These are phyloP conservation scores for Gallinago undulata DNA, from an alignment of 2,113 vertebrate genomes.

Conservation along the genomic window DNA sequence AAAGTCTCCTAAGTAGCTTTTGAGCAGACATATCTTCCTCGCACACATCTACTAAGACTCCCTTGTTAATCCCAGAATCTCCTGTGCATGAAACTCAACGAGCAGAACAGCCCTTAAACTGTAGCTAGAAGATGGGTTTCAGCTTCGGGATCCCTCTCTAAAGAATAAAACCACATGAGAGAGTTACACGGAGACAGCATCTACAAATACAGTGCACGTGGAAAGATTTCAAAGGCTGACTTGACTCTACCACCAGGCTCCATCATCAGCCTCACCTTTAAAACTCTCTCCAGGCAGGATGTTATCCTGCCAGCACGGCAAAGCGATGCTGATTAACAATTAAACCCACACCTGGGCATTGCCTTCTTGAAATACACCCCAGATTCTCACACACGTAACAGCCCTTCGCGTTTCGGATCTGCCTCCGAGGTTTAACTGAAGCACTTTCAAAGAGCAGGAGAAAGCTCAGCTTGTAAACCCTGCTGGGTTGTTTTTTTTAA, in stretches of 20 bases:
- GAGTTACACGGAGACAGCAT: background rate
- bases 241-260: background rate
- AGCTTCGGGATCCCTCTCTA: slow-evolving; percentile 27
- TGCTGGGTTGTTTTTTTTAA: background rate
- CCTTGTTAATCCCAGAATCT: background rate
- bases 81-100: background rate
- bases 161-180: background rate
- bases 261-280: background rate
- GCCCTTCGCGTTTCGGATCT: background rate
- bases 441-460: background rate
- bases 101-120: background rate
- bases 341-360: background rate
- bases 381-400: background rate
- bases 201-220: background rate
- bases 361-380: background rate
- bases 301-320: background rate
- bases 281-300: background rate
- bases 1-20: background rate
- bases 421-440: background rate
- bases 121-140: background rate
- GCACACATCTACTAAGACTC: background rate
- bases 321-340: background rate
- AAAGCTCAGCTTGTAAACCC: background rate
- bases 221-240: background rate
- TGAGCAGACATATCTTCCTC: background rate